Evolutionary conservation across 1,140 invertebrate species (phyloP).

Genomic region (Caenorhabditis tropicalis): DNA sequence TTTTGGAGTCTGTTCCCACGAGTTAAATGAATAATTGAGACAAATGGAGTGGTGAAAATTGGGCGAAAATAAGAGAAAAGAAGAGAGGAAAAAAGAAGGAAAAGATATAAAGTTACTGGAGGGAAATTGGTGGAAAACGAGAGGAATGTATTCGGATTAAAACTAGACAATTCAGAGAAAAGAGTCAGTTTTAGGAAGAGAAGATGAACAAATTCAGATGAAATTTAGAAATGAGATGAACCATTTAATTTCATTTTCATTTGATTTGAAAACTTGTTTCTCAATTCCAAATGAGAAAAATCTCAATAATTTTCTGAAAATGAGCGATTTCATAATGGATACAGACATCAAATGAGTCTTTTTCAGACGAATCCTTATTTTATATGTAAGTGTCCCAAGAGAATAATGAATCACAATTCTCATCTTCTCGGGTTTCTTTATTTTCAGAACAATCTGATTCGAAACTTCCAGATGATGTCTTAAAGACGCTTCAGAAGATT

Average conservation of each 20-base stretch:
- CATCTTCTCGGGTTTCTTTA: no score
- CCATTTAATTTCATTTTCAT: no score
- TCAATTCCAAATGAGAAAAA: no score
- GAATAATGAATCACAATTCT: no score
- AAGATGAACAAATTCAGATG: background rate
- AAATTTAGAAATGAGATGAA: background rate
- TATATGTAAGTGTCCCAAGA: no score
- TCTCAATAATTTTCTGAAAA: no score
- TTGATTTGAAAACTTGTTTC: no score
- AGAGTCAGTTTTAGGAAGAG: background rate
- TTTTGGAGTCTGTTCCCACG: background rate
- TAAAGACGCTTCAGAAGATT: no score
- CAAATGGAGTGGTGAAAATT: background rate
- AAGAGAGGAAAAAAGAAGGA: background rate
- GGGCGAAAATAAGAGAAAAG: background rate
- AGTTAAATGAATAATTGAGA: background rate
- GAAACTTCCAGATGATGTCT: no score
- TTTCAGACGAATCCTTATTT: conserved; percentile 8
- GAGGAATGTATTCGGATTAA: background rate
- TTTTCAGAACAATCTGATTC: no score
- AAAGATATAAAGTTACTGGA: background rate
- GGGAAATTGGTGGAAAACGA: background rate
- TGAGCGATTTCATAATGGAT: background rate
- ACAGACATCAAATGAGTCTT: background rate
- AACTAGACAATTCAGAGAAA: background rate